Evolutionary conservation across 1,140 invertebrate genomes (phyloP), one percentile per base, ranked within the genome.

Genomic region (Prorops nasuta): DNA sequence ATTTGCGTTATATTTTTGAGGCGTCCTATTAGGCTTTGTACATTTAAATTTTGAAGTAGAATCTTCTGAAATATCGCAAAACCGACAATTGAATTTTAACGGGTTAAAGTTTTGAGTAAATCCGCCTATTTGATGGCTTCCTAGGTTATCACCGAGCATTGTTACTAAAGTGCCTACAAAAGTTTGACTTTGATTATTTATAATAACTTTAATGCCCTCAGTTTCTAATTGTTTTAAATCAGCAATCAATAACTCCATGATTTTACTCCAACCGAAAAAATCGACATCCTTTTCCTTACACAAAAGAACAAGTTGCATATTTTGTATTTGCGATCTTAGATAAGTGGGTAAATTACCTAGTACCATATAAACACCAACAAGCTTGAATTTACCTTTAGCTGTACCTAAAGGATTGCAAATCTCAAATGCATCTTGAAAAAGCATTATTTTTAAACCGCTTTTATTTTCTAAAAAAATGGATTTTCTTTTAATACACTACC

Each of bases 381-480:
- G 44, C 56, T 64, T 63, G 44, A 66, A 49, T 55, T 58, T 66
- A 20, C 48, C 56, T 51, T 36, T 49, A 7, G 56, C 24, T n/a
- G 64, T 52, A 14, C 66, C 57, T 36, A 68, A 44, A 2, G 66
- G 62, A 51, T 68, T 68, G 20, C 59, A 60, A 1, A 63, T 20
- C 53, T 65, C 62, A 55, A 66, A 57, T 20, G 51, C 49, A 53
- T 67, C 63, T 49, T 69, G 62, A 44, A 52, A 68, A 12, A 68
- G 54, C 15, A 66, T 58, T 17, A 64, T 42, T 45, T 47, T 37
- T 15, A 59, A 15, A 2, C 36, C 38, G 44, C 32, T 15, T 24
- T 17, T 14, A 51, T 59, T 51, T n/a, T 63, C 24, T 22, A 49
- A 14, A 45, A 58, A 59, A 51, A 51, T 12, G n/a, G n/a, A 28